Evolutionary conservation across 2,113 vertebrate species (phyloP), one percentile per base, ranked within the genome.

Genomic region (Tursiops truncatus): DNA sequence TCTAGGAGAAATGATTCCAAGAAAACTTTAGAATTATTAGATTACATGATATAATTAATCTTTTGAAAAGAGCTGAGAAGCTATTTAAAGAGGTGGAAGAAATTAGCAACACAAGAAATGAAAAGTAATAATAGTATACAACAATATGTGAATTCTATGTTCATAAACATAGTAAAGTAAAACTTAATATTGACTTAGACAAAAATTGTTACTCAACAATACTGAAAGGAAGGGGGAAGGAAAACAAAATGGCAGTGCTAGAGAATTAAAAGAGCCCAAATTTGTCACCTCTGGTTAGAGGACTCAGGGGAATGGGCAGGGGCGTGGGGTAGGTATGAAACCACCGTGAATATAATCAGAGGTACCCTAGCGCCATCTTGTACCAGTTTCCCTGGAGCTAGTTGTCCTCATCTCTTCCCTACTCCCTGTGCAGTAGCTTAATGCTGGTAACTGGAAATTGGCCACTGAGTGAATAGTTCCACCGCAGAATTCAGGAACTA

Each of bases 331-430:
- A 10, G 25, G 2, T 2, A 1, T 23, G 3, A 83, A 67, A 65
- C 15, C 63, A 71, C 4, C 21, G 26, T 7, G 58, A 33, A 12
- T 26, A 26, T 28, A 21, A 91, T 56, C 36, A n/a, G 21, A 12
- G 31, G 1, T 47, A 1, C 2, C 0, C 3, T 33, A 2, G 28
- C 38, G 0, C 4, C 20, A 71, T 3, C 33, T n/a, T 8, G 28
- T 11, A 2, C 8, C 13, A 28, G 31, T 13, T 31, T 21, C 63
- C 36, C 12, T 74, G 5, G 6, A 25, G 44, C 1, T 26, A 36
- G 20, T 1, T 9, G 1, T 18, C 20, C 25, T 41, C 18, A 15
- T 17, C 21, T 17, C 15, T 33, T 41, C 44, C 68, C 23, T 21
- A 1, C 4, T n/a, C 15, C 2, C 3, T 2, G 1, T n/a, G 68